These are phyloP conservation scores for Bombus consobrinus DNA, from an alignment of 1,140 invertebrate genomes.

Conservation along the genomic window DNA sequence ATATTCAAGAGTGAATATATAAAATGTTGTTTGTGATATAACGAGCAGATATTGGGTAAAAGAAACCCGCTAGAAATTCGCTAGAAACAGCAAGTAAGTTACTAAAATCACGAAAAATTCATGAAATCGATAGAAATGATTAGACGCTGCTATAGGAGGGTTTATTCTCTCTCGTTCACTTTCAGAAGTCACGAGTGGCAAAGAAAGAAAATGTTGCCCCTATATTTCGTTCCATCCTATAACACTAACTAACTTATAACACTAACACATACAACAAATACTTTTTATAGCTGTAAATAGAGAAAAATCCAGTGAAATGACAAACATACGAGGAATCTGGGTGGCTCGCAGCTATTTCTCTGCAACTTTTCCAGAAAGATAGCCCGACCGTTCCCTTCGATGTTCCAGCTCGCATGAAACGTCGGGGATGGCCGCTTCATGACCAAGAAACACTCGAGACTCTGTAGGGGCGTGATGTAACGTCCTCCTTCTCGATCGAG, in stretches of 20 bases:
- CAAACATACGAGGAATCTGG: slow-evolving; percentile 25
- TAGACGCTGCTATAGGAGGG: too few relatives aligned
- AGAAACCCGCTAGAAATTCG: not conserved
- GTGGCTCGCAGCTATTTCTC: slow-evolving; percentile 15
- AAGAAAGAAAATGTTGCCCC: too few relatives aligned
- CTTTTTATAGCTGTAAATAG: not conserved
- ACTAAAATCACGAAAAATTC: not conserved
- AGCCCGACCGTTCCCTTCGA: slow-evolving; percentile 14
- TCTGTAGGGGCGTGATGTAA: slow-evolving; percentile 62
- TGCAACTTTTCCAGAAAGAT: slow-evolving; percentile 47
- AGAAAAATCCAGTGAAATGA: not conserved
- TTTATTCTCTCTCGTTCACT: too few relatives aligned
- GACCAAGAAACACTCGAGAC: slow-evolving; percentile 59
- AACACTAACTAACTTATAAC: too few relatives aligned
- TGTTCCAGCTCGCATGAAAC: slow-evolving; percentile 46
- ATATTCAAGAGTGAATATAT: too few relatives aligned
- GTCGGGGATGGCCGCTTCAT: slow-evolving; percentile 43
- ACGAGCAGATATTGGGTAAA: not conserved
- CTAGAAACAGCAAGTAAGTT: not conserved
- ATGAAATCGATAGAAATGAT: not conserved
- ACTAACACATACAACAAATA: too few relatives aligned
- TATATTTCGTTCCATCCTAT: too few relatives aligned
- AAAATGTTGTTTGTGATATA: too few relatives aligned
- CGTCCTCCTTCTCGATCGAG: slow-evolving; percentile 58
- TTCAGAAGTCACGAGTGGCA: too few relatives aligned